Conservation (phyloP, 2,888 invertebrate species). For the Tyria jacobaeae region DNA sequence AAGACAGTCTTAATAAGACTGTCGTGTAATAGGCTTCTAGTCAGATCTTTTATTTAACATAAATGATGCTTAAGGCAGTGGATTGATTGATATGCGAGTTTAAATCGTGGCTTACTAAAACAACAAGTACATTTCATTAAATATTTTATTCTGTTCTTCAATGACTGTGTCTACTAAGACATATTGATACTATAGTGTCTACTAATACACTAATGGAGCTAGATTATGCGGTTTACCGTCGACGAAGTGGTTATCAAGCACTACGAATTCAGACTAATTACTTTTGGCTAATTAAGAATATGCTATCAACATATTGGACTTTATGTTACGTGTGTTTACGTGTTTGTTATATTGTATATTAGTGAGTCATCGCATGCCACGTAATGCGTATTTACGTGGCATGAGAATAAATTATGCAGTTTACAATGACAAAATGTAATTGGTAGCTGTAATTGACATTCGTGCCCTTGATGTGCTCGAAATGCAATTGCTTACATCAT, state of each 20-base stretch:
- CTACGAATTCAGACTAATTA: constrained; percentile 30
- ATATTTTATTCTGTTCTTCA: neutral
- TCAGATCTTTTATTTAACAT: neutral
- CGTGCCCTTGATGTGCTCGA: neutral
- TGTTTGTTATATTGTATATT: too few relatives aligned
- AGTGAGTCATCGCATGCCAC: too few relatives aligned
- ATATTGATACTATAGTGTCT: too few relatives aligned
- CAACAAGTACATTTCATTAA: neutral
- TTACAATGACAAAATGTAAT: constrained; percentile 23
- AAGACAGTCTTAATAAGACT: too few relatives aligned
- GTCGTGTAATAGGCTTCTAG: too few relatives aligned
- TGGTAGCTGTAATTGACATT: constrained; percentile 25
- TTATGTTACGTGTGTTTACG: too few relatives aligned
- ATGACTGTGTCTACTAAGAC: neutral
- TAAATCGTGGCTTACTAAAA: neutral
- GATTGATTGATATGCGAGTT: neutral
- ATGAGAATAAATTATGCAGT: neutral
- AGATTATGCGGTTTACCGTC: neutral
- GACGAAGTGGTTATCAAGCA: constrained; percentile 23
- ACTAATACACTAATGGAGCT: too few relatives aligned
- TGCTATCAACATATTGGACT: constrained; percentile 31
- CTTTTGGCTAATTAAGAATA: constrained; percentile 35
- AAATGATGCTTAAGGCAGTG: neutral
- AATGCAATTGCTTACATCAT: neutral
- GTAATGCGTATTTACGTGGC: too few relatives aligned